These are phyloP conservation scores for Grantiella picta DNA, from an alignment of 2,113 vertebrate genomes.

Conservation along the genomic window DNA sequence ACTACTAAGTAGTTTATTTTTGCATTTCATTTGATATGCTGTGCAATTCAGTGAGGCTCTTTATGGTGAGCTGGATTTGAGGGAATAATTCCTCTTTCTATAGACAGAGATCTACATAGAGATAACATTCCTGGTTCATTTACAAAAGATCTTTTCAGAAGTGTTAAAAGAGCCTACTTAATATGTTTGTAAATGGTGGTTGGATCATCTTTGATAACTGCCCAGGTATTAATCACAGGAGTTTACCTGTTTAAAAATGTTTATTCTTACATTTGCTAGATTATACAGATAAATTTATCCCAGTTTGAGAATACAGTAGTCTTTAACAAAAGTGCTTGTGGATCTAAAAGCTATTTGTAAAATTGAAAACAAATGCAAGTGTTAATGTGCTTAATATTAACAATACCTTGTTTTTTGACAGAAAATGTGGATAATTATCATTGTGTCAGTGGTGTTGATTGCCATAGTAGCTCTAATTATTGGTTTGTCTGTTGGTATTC, in stretches of 20 bases:
- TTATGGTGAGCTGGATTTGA: not conserved
- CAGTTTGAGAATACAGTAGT: not conserved
- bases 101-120: not conserved
- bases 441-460: conserved; percentile 79
- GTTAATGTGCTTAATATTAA: not conserved
- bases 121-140: fast-evolving
- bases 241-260: not conserved
- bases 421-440: conserved; percentile 88
- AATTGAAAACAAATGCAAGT: not conserved
- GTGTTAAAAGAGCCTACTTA: not conserved
- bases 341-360: not conserved
- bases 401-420: conserved; percentile 71
- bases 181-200: not conserved
- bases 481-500: conserved; percentile 86
- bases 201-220: not conserved
- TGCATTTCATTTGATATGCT: not conserved
- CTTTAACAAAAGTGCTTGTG: not conserved
- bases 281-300: not conserved
- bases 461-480: conserved; percentile 85
- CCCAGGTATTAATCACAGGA: not conserved
- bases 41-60: not conserved
- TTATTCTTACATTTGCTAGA: not conserved
- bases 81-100: not conserved
- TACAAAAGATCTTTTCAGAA: not conserved
- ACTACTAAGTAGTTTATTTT: not conserved